A percentile compares a stretch with the other conserved stretches of the same genome.
These are phyloP conservation scores for Sinocyclocheilus anophthalmus DNA, from an alignment of 2,113 vertebrate species.

Conservation along the genomic window DNA sequence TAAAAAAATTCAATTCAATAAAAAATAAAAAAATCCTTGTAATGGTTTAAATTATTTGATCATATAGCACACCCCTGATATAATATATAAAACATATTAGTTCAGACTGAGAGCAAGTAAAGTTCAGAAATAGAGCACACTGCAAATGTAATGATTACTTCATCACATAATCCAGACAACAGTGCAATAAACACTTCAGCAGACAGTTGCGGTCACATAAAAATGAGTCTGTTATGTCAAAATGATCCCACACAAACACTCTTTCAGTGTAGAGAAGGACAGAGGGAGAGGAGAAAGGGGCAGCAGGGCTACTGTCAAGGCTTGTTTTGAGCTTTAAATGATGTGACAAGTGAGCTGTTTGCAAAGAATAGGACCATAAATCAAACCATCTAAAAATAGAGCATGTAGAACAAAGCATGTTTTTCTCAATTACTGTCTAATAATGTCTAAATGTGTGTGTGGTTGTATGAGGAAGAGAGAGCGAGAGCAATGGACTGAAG, in stretches of 20 bases:
- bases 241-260: conserved; percentile 11
- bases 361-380: background rate
- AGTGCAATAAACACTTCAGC: background rate
- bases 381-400: conserved; percentile 28
- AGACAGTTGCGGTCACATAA: background rate
- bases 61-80: background rate
- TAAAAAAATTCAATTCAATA: too few relatives aligned
- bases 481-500: background rate
- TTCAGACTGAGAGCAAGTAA: background rate
- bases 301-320: conserved; percentile 45
- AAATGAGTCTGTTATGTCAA: conserved; percentile 14
- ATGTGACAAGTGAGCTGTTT: conserved; percentile 12
- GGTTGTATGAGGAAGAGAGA: background rate
- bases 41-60: background rate
- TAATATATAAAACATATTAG: background rate
- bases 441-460: background rate
- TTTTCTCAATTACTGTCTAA: conserved; percentile 22
- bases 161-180: background rate
- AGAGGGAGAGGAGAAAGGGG: background rate
- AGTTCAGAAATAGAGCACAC: background rate
- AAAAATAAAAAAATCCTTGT: background rate
- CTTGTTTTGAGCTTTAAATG: conserved; percentile 25
- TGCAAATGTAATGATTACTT: background rate
- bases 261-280: conserved; percentile 3
- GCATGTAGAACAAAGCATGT: conserved; percentile 1